phyloP scores from a whole-genome alignment of 2,888 invertebrate genomes.

The Spisula solida region DNA sequence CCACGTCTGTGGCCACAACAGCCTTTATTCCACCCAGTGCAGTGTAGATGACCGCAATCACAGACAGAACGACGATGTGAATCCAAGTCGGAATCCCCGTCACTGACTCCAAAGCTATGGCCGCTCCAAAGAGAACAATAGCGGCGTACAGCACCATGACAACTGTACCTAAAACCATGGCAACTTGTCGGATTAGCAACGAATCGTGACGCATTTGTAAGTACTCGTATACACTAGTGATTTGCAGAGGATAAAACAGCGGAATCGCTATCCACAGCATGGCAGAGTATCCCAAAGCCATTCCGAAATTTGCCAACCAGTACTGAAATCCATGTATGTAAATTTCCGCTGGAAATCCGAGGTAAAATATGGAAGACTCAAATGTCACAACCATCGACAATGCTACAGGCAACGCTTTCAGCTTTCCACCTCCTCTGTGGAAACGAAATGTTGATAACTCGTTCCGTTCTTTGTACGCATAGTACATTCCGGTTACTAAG shows the following conservation, averaged over 20 bases:
- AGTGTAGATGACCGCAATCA: conserved; percentile 56
- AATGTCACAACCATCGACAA: conserved; percentile 62
- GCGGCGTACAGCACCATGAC: conserved; percentile 55
- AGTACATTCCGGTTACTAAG: conserved; percentile 43
- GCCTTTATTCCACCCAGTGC: conserved; percentile 61
- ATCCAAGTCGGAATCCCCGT: conserved; percentile 47
- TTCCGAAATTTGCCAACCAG: conserved; percentile 49
- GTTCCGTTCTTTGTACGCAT: conserved; percentile 47
- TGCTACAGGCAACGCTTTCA: conserved; percentile 58
- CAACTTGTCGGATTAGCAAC: conserved; percentile 41
- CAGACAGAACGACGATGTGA: conserved; percentile 29
- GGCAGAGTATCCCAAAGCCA: conserved; percentile 47
- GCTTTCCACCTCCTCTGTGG: conserved; percentile 58
- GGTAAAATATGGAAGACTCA: conserved; percentile 63
- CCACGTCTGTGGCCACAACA: conserved; percentile 57
- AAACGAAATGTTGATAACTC: conserved; percentile 34
- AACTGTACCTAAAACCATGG: conserved; percentile 38
- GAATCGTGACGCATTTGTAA: conserved; percentile 51
- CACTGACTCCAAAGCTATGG: conserved; percentile 55
- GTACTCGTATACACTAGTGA: conserved; percentile 64
- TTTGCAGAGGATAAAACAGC: conserved; percentile 60
- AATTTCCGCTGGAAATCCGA: conserved; percentile 62
- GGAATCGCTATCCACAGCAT: conserved; percentile 58
- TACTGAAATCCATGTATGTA: conserved; percentile 60
- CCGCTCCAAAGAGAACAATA: conserved; percentile 57